Evolutionary conservation across 2,888 invertebrate species (phyloP), one percentile per base, ranked within the genome.

Genomic region (Lomographa bimaculata): DNA sequence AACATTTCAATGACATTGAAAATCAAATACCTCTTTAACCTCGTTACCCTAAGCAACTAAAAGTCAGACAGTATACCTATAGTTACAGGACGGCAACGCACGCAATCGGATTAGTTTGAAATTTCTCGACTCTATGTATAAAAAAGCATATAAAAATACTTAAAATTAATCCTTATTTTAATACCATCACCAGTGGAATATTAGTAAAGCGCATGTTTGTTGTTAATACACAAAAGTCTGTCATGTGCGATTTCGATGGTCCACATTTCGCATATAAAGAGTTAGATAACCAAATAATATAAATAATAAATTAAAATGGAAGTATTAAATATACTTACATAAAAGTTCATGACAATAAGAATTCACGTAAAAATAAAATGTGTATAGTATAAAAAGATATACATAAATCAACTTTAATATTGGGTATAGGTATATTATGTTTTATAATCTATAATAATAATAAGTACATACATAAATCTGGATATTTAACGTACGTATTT

Each of bases 181-280:
- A 33, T 30, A 77, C 83, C 86, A 78, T 71, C 83, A 83, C 80
- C 81, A 70, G 69, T 82, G 82, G 36, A 37, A 30, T 32, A 83
- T 76, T 75, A 69, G 54, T 62, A 54, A 64, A 66, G 61, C 63
- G 52, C 61, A 38, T 52, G 53, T 57, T 16, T 49, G 52, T 40
- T 48, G 44, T 43, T 54, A 54, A 51, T 61, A 62, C 53, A 64
- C 46, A 59, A 34, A 57, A 42, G 28, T 34, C 69, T 74, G 81
- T 78, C 77, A 84, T 85, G 86, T 87, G 86, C 76, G 85, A 65
- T 81, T 84, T 82, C 69, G 82, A 79, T 66, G 83, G 86, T 86
- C 86, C 85, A 64, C 60, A 56, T n/a, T n/a, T 81, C 80, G 60
- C 33, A 57, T 53, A 3, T 14, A 14, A 14, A 14, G 4, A 14